Evolutionary conservation across 92 coral and sea anemone species (phyloP).

Genomic region (Diadumene lineata): DNA sequence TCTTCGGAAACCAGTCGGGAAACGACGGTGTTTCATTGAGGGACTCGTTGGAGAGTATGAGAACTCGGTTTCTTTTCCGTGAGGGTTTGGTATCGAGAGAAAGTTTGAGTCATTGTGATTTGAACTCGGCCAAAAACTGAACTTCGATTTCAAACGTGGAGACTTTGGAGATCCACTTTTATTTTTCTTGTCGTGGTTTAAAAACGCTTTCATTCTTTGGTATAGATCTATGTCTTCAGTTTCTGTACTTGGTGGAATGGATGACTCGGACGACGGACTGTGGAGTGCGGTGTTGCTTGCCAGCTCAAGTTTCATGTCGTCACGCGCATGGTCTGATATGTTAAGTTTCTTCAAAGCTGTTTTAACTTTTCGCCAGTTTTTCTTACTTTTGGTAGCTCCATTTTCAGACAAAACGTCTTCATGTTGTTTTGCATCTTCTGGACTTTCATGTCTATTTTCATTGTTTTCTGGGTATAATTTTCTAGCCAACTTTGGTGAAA

Average conservation of each 20-base stretch:
- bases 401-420: background rate
- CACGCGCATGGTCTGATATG: slow-evolving; percentile 11
- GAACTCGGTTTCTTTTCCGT: background rate
- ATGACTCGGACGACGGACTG: slow-evolving; percentile 8
- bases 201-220: slow-evolving; percentile 15
- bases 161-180: slow-evolving; percentile 9
- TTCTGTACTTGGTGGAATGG: background rate
- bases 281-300: slow-evolving; percentile 1
- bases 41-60: background rate
- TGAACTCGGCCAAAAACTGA: slow-evolving; percentile 12
- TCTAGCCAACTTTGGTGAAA: slow-evolving; percentile 5
- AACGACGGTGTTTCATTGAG: background rate
- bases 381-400: slow-evolving; percentile 16
- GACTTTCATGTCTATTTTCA: background rate
- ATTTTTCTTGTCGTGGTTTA: slow-evolving; percentile 10
- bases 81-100: background rate
- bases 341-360: slow-evolving; percentile 16
- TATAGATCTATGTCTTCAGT: slow-evolving; percentile 17
- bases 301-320: background rate
- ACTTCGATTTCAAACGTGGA: slow-evolving; percentile 9
- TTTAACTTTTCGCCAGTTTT: slow-evolving; percentile 25
- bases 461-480: background rate
- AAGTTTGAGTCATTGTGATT: background rate
- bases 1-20: slow-evolving; percentile 21
- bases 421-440: background rate